These are phyloP conservation scores for Heliocidaris erythrogramma DNA, from an alignment of 35 echinoderm and acorn worm genomes.

Conservation along the genomic window DNA sequence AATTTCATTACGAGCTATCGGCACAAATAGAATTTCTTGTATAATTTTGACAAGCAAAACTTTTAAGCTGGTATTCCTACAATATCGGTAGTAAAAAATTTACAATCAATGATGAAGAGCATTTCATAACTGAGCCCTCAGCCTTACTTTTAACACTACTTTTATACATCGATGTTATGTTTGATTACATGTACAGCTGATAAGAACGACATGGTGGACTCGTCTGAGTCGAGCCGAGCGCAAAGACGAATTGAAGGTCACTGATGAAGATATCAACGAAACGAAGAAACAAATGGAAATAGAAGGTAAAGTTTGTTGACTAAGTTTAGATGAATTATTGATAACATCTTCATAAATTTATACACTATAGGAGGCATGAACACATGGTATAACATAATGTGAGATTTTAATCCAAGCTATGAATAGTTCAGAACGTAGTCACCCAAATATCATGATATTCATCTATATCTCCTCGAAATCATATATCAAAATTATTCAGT, in stretches of 20 bases:
- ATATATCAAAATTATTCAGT: no score
- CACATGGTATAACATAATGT: no score
- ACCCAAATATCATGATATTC: no score
- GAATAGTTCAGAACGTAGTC: no score
- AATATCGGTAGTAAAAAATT: background rate
- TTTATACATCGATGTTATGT: background rate
- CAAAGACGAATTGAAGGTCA: slow-evolving; percentile 32
- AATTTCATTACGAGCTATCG: no score
- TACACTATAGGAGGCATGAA: no score
- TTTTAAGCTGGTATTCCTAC: background rate
- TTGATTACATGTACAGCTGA: slow-evolving; percentile 42
- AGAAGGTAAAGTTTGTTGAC: background rate
- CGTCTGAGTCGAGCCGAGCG: slow-evolving; percentile 41
- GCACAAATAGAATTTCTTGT: no score
- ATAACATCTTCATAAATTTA: no score
- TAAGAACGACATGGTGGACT: slow-evolving; percentile 79
- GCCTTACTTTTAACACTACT: background rate
- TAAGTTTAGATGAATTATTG: background rate
- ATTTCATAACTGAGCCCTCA: background rate
- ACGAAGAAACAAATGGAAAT: slow-evolving; percentile 35
- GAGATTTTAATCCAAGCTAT: no score
- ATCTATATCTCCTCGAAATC: no score
- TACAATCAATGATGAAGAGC: background rate
- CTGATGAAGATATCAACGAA: slow-evolving; percentile 23
- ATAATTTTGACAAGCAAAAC: no score